Conservation (phyloP, 2,797 vertebrate genomes). For the Melanotaenia trifasciata region DNA sequence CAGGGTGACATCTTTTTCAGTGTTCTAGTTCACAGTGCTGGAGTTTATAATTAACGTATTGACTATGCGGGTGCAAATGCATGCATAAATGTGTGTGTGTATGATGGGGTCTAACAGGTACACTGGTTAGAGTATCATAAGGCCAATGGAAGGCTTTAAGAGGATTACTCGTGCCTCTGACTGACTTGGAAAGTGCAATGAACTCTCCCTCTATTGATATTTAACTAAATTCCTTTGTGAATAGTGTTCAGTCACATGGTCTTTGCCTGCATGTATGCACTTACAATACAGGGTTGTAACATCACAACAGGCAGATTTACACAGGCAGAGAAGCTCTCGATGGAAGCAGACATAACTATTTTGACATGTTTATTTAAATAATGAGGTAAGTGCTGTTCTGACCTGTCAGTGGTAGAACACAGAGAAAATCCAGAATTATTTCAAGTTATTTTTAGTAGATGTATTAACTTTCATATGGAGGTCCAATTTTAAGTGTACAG, state of each 20-base stretch:
- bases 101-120: not conserved
- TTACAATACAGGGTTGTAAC: constrained; percentile 23
- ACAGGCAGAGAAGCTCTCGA: constrained; percentile 13
- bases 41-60: not conserved
- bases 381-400: constrained; percentile 2
- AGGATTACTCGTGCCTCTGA: constrained; percentile 59
- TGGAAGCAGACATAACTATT: constrained; percentile 26
- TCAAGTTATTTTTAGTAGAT: constrained; percentile 20
- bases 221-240: constrained; percentile 74
- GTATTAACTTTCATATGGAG: constrained; percentile 23
- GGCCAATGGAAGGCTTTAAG: constrained; percentile 52
- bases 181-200: constrained; percentile 60
- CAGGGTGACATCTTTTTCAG: not conserved
- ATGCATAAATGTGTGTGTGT: constrained; percentile 1
- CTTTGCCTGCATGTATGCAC: constrained; percentile 27
- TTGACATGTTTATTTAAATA: constrained; percentile 31
- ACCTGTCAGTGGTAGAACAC: constrained; percentile 13
- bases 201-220: constrained; percentile 67
- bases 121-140: constrained; percentile 26
- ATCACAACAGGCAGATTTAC: constrained; percentile 14
- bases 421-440: constrained; percentile 1
- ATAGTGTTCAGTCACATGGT: constrained; percentile 64
- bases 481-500: constrained; percentile 24
- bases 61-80: constrained; percentile 7
- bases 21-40: constrained; percentile 25